Conservation (phyloP, 2,797 vertebrate genomes). For the Huso huso region DNA sequence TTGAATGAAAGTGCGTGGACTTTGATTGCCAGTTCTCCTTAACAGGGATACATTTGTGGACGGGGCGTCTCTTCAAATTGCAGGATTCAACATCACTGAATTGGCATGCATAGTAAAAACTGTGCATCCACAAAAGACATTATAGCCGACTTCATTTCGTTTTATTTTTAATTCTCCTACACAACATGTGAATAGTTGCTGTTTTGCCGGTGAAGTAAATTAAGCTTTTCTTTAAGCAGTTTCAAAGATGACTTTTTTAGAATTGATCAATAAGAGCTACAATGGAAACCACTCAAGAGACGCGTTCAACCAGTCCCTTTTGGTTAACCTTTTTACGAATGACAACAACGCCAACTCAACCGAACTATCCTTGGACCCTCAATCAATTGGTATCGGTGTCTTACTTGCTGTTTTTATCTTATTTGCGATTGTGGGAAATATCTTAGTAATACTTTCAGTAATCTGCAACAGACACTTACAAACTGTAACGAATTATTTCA, state of each 20-base stretch:
- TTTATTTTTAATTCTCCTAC: too few species aligned
- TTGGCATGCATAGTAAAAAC: too few species aligned
- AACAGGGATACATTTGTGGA: too few species aligned
- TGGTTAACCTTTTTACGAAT: conserved; percentile 40
- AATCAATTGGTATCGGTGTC: conserved; percentile 75
- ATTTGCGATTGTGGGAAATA: conserved; percentile 86
- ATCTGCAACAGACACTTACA: conserved; percentile 88
- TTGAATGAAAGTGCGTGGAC: too few species aligned
- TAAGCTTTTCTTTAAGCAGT: conserved; percentile 61
- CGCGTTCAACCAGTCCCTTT: conserved; percentile 39
- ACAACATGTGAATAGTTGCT: background rate
- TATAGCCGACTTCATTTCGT: too few species aligned
- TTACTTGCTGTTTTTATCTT: conserved; percentile 81
- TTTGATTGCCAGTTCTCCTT: too few species aligned
- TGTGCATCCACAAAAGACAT: too few species aligned
- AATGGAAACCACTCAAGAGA: conserved; percentile 60
- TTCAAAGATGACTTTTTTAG: conserved; percentile 78
- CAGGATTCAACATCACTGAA: too few species aligned
- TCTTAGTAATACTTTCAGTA: conserved; percentile 91
- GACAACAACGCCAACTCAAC: conserved; percentile 59
- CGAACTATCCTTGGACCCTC: conserved; percentile 63
- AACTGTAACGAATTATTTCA: conserved; percentile 95
- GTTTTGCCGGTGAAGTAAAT: conserved; percentile 29
- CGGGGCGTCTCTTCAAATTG: too few species aligned
- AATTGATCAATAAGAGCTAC: conserved; percentile 72